A percentile compares a stretch with the other conserved stretches of the same genome.
Conservation (phyloP, 2,888 invertebrate genomes). For the Eurytoma adleriae region DNA sequence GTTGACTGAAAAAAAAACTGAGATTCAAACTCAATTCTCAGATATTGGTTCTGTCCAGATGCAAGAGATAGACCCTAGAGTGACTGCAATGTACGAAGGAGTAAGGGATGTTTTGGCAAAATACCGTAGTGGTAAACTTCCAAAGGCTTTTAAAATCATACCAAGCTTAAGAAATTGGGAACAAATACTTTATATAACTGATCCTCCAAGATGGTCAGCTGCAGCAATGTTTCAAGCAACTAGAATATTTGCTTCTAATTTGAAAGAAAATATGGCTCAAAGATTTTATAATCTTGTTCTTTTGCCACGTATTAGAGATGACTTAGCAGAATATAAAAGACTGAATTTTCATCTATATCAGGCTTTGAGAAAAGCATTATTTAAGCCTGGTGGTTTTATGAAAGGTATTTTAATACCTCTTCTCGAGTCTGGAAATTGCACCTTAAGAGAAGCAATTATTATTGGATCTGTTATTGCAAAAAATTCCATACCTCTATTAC, state of each 20-base stretch:
- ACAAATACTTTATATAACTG: conserved; percentile 88
- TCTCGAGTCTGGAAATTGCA: conserved; percentile 93
- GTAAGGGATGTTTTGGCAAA: conserved; percentile 91
- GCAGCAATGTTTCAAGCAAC: conserved; percentile 98
- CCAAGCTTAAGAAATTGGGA: conserved; percentile 97
- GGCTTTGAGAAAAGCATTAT: conserved; percentile 93
- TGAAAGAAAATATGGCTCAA: conserved; percentile 97
- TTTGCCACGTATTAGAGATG: conserved; percentile 94
- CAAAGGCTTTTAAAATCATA: conserved; percentile 98
- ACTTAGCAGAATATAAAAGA: conserved; percentile 95
- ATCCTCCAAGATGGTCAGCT: conserved; percentile 97
- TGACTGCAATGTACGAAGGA: conserved; percentile 92
- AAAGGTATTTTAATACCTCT: conserved; percentile 89
- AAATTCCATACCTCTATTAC: conserved; percentile 94
- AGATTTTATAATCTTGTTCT: conserved; percentile 95
- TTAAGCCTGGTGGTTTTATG: conserved; percentile 99
- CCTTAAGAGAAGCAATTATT: conserved; percentile 96
- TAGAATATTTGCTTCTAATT: conserved; percentile 96
- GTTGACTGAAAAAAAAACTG: conserved; percentile 94
- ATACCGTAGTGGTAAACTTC: conserved; percentile 97
- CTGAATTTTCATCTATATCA: conserved; percentile 98
- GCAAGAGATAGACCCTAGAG: conserved; percentile 89
- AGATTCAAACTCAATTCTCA: conserved; percentile 90
- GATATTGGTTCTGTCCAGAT: conserved; percentile 86
- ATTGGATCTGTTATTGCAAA: conserved; percentile 93